Percentiles rank a stretch among this genome's conserved stretches.
Evolutionary conservation across 2,888 invertebrate species (phyloP).

Genomic region (Sphecodes monilicornis): DNA sequence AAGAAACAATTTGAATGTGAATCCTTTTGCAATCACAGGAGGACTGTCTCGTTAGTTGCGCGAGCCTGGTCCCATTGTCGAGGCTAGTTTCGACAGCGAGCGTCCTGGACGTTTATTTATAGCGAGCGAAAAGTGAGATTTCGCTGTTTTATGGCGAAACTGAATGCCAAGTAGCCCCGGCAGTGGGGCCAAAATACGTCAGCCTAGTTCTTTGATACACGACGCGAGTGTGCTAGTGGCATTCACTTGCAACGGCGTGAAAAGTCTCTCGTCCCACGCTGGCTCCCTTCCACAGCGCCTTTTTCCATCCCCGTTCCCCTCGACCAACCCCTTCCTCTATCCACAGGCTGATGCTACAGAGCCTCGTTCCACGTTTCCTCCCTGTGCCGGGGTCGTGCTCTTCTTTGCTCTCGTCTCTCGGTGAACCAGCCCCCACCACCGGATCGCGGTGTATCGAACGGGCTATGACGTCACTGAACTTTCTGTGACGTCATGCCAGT

Average conservation of each 20-base stretch:
- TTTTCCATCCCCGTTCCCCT: not conserved
- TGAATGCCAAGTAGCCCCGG: constrained; percentile 1
- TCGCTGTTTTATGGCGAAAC: constrained; percentile 15
- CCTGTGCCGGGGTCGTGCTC: constrained; percentile 54
- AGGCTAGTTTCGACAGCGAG: not conserved
- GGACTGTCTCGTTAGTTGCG: not conserved
- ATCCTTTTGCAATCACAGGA: not conserved
- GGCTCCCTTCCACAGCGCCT: constrained; percentile 19
- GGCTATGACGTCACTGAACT: constrained; percentile 80
- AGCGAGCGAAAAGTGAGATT: constrained; percentile 5
- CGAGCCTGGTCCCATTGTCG: not conserved
- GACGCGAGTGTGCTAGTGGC: constrained; percentile 31
- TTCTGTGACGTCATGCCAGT: constrained; percentile 79
- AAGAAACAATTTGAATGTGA: no score
- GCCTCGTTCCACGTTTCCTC: constrained; percentile 45
- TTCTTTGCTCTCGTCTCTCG: constrained; percentile 67
- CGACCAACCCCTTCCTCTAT: not conserved
- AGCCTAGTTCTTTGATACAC: constrained; percentile 52
- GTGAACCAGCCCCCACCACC: constrained; percentile 66
- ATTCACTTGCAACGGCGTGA: constrained; percentile 50
- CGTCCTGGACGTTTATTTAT: constrained; percentile 2
- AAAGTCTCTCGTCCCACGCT: constrained; percentile 60
- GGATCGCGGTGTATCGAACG: constrained; percentile 79
- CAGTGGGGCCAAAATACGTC: constrained; percentile 33
- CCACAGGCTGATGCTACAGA: constrained; percentile 33